phyloP scores from a whole-genome alignment of 2,113 vertebrate species.

The Laterallus jamaicensis region DNA sequence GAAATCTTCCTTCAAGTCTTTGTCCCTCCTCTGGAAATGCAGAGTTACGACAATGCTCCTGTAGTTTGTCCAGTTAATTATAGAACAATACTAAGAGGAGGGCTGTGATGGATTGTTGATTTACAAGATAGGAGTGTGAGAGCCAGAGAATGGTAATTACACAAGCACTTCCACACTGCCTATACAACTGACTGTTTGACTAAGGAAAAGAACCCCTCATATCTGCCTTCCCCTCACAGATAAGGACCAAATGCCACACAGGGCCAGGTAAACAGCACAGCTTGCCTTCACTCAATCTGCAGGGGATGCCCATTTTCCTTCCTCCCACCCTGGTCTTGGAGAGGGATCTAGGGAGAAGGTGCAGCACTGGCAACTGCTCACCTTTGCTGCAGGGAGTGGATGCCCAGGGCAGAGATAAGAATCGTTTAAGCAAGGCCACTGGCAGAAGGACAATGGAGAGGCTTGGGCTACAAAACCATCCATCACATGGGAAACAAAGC shows the following conservation, averaged over 20 bases:
- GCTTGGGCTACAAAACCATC: slow-evolving; percentile 76
- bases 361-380: slow-evolving; percentile 59
- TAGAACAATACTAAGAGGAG: slow-evolving; percentile 76
- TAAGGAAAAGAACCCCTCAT: slow-evolving; percentile 47
- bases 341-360: not conserved
- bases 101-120: slow-evolving; percentile 84
- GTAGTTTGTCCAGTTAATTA: slow-evolving; percentile 77
- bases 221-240: slow-evolving; percentile 64
- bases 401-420: slow-evolving; percentile 78
- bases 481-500: slow-evolving; percentile 84
- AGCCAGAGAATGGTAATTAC: slow-evolving; percentile 69
- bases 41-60: slow-evolving; percentile 49
- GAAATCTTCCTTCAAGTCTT: slow-evolving; percentile 46
- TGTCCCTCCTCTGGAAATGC: slow-evolving; percentile 28
- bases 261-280: slow-evolving; percentile 31
- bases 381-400: slow-evolving; percentile 51
- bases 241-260: slow-evolving; percentile 61
- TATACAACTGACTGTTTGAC: slow-evolving; percentile 48
- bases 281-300: not conserved
- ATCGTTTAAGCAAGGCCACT: slow-evolving; percentile 60
- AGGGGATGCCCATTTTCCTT: not conserved
- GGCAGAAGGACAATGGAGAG: slow-evolving; percentile 73
- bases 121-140: slow-evolving; percentile 79
- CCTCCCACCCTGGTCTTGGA: not conserved
- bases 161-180: slow-evolving; percentile 24